Conservation (phyloP, 2,113 vertebrate genomes). For the Oryzias javanicus region DNA sequence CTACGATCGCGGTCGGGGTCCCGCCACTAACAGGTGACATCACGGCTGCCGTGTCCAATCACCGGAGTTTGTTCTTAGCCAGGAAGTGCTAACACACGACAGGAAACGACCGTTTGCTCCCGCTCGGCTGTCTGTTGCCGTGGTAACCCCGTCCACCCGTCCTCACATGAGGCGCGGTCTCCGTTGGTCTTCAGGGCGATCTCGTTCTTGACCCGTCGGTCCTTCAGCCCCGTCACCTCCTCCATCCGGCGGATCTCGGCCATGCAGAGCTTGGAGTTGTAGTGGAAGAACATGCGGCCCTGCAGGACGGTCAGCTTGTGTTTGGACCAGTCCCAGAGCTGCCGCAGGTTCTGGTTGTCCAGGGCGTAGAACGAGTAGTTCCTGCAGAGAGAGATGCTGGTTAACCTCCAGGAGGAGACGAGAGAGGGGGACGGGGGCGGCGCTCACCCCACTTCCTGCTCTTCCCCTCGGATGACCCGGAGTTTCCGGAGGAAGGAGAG, state of each 20-base stretch:
- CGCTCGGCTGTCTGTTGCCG: slow-evolving; percentile 11
- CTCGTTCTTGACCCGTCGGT: slow-evolving; percentile 85
- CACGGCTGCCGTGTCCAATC: slow-evolving; percentile 1
- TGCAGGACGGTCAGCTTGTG: slow-evolving; percentile 90
- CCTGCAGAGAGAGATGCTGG: slow-evolving; percentile 60
- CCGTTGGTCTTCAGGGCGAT: slow-evolving; percentile 90
- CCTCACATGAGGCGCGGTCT: slow-evolving; percentile 97
- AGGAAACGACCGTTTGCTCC: slow-evolving; percentile 43
- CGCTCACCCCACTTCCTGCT: slow-evolving; percentile 85
- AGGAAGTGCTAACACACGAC: slow-evolving; percentile 26
- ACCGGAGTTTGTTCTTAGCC: background rate
- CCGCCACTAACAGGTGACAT: background rate
- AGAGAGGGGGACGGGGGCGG: slow-evolving; percentile 10
- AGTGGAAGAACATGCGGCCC: slow-evolving; percentile 93
- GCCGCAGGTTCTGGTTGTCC: slow-evolving; percentile 97
- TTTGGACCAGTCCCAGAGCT: slow-evolving; percentile 97
- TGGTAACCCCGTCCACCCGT: slow-evolving; percentile 15
- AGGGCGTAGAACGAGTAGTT: slow-evolving; percentile 95
- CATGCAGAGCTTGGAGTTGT: slow-evolving; percentile 94
- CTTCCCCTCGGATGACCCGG: slow-evolving; percentile 87
- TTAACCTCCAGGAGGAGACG: slow-evolving; percentile 5
- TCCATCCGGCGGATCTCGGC: slow-evolving; percentile 93
- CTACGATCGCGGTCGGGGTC: too few relatives aligned
- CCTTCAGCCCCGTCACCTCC: slow-evolving; percentile 86
- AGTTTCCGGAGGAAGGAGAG: slow-evolving; percentile 96